Evolutionary conservation across 2,888 invertebrate species (phyloP).

Genomic region (Pollenia amentaria): DNA sequence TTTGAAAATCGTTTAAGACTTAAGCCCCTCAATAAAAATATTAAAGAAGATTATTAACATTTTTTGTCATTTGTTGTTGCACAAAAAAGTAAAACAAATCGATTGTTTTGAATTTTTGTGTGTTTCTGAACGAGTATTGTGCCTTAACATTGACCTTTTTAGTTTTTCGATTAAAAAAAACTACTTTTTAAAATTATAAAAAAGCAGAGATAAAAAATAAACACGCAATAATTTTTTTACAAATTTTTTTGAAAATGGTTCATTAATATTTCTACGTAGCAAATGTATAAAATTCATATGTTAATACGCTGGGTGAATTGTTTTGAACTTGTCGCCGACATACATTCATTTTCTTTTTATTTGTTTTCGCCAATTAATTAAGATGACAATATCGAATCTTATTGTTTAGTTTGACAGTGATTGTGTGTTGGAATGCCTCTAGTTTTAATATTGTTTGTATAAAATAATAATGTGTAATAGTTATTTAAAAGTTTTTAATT

Average conservation of each 20-base stretch:
- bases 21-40: conserved; percentile 9
- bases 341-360: conserved; percentile 10
- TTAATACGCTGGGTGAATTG: not conserved
- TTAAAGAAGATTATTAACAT: not conserved
- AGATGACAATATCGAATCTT: not conserved
- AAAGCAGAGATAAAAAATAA: conserved; percentile 2
- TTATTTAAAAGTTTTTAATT: not conserved
- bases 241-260: conserved; percentile 5
- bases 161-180: not conserved
- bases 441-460: not conserved
- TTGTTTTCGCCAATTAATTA: not conserved
- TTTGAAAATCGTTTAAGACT: conserved; percentile 73
- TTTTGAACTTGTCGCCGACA: not conserved
- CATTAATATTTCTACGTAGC: not conserved
- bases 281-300: not conserved
- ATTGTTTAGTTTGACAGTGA: not conserved
- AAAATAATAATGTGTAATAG: not conserved
- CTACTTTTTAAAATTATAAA: conserved; percentile 19
- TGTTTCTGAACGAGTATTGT: not conserved
- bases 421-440: not conserved
- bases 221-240: not conserved
- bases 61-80: conserved; percentile 36
- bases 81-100: conserved; percentile 8
- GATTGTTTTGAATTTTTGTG: conserved; percentile 16
- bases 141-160: conserved; percentile 58